Conservation (phyloP, 2,888 invertebrate species). For the Arctia plantaginis region DNA sequence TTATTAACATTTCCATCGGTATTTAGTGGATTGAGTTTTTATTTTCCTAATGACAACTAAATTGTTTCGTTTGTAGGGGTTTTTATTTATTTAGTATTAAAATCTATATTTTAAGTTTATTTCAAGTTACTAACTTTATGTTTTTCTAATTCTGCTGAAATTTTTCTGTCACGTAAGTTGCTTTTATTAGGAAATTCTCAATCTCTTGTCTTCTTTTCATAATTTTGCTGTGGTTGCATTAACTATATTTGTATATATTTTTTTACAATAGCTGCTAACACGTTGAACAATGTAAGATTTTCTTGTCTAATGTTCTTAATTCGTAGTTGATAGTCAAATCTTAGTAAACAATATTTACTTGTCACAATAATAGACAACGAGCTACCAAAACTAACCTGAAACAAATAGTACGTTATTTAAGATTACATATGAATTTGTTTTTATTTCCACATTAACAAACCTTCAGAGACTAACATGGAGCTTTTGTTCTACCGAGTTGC, state of each 20-base stretch:
- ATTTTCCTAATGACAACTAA: conserved; percentile 4
- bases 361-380: neutral
- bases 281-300: too few species aligned
- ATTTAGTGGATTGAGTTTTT: conserved; percentile 17
- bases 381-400: neutral
- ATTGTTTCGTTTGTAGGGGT: neutral
- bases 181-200: neutral
- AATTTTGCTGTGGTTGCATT: neutral
- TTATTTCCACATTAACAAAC: conserved; percentile 58
- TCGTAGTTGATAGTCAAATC: too few species aligned
- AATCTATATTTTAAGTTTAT: neutral
- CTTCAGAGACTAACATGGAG: conserved; percentile 56
- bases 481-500: conserved; percentile 69
- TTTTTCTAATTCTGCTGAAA: neutral
- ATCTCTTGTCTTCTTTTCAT: neutral
- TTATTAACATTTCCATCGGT: conserved; percentile 21
- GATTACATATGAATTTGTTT: conserved; percentile 32
- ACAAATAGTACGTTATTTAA: conserved; percentile 12
- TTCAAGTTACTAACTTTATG: neutral
- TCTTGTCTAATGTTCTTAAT: too few species aligned
- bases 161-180: neutral
- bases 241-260: neutral
- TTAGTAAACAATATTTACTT: neutral
- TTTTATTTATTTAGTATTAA: neutral
- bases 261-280: neutral